Percentiles rank a stretch among this genome's conserved stretches.
phyloP scores from a whole-genome alignment of 2,888 invertebrate species.

The Epinotia ramella region DNA sequence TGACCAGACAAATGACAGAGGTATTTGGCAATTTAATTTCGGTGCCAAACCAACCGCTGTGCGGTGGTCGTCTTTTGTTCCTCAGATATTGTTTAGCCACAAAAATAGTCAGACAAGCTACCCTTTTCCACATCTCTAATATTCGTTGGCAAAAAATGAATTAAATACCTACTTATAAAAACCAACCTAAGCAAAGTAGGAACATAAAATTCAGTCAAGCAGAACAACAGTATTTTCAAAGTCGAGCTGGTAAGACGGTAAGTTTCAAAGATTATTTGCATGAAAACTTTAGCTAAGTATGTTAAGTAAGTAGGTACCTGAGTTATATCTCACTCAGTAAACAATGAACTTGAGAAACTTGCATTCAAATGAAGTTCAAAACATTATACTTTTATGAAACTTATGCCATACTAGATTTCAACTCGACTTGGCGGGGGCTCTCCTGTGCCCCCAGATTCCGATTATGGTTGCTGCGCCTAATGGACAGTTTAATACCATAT shows the following conservation, averaged over 20 bases:
- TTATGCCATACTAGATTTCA: not conserved
- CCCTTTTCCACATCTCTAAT: too few relatives aligned
- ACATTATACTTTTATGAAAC: not conserved
- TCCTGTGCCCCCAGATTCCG: too few relatives aligned
- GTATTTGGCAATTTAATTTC: too few relatives aligned
- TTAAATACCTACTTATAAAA: not conserved
- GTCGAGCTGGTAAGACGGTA: not conserved
- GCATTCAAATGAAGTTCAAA: not conserved
- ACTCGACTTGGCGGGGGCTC: too few relatives aligned
- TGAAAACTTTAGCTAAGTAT: not conserved
- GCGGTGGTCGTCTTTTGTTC: too few relatives aligned
- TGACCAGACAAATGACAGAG: too few relatives aligned
- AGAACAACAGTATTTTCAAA: not conserved
- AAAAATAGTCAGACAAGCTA: too few relatives aligned
- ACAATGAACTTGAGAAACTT: not conserved
- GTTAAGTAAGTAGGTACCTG: not conserved
- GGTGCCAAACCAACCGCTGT: too few relatives aligned
- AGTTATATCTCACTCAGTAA: not conserved
- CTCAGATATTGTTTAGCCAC: too few relatives aligned
- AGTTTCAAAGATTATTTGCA: slow-evolving; percentile 1
- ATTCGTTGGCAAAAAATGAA: too few relatives aligned
- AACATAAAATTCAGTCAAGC: not conserved
- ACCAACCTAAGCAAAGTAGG: not conserved
- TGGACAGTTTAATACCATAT: too few relatives aligned
- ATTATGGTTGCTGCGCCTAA: too few relatives aligned